A percentile compares a stretch with the other conserved stretches of the same genome.
These are phyloP conservation scores for Protula sp. DNA, from an alignment of 2,888 invertebrate species.

Conservation along the genomic window DNA sequence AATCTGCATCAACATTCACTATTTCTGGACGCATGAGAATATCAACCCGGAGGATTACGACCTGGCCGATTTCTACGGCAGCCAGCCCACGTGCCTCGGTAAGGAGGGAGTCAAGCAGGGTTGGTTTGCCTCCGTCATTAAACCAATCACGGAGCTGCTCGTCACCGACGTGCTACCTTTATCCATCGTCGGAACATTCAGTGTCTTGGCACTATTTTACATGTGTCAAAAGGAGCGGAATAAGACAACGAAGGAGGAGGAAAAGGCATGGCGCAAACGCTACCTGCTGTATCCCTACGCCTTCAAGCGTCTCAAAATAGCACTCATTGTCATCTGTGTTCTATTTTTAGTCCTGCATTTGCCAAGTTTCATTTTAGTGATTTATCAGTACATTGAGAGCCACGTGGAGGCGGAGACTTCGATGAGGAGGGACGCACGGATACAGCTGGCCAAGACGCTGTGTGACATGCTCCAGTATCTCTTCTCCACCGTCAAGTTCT, in stretches of 20 bases:
- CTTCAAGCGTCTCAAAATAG: constrained; percentile 16
- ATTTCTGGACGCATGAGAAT: constrained; percentile 49
- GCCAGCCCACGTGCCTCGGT: too few species aligned
- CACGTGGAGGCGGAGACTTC: constrained; percentile 6
- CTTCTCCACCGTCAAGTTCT: constrained; percentile 33
- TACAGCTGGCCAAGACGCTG: constrained; percentile 20
- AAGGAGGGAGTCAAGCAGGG: neutral
- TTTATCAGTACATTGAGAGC: constrained; percentile 2
- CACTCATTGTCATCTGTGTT: constrained; percentile 14
- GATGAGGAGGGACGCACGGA: constrained; percentile 4
- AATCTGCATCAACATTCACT: constrained; percentile 46
- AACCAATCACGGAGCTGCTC: constrained; percentile 36
- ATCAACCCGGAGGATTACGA: constrained; percentile 17
- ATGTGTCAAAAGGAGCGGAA: neutral
- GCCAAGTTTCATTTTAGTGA: constrained; percentile 14
- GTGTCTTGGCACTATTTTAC: neutral
- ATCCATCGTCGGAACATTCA: constrained; percentile 24
- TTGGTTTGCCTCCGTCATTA: constrained; percentile 19
- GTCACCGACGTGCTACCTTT: constrained; percentile 34
- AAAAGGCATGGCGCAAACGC: constrained; percentile 10
- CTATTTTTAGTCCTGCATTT: constrained; percentile 12
- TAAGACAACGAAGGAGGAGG: neutral
- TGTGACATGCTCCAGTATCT: constrained; percentile 23
- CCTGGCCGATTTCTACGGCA: neutral
- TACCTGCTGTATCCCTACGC: constrained; percentile 15